Evolutionary conservation across 2,888 invertebrate species (phyloP), one percentile per base, ranked within the genome.

Genomic region (Alloplasta piceator): DNA sequence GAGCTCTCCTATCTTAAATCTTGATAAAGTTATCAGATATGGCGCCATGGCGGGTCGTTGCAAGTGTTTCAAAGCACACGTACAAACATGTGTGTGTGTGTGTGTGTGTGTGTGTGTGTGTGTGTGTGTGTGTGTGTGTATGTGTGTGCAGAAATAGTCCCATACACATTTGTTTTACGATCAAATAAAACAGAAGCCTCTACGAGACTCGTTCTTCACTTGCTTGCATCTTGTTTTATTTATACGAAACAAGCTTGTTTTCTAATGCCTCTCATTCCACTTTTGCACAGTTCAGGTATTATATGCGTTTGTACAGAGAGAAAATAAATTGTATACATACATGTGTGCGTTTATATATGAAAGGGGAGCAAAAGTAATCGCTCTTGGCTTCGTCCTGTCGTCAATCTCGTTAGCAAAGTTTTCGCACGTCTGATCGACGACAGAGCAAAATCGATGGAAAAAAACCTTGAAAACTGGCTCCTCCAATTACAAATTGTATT

Each of bases 21-120:
- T 73, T 58, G 81, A 81, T 81, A 78, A 70, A 78, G 77, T 81
- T 81, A 81, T 81, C 81, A 81, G 81, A 78, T 81, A 81, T 74
- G 81, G 77, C 78, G 81, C 77, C 78, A 71, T 38, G 63, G 74
- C 66, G 46, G 50, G 16, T 80, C 78, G 77, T 66, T 68, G 72
- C 73, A 66, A 58, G n/a, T 58, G 66, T 74, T 81, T 81, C 64
- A 61, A 78, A 64, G 56, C 77, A 46, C 39, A 58, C 68, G 43
- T 38, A 4, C 58, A 50, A 39, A 10, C 56, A 64, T 60, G 0
- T 26, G 6, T 56, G 9, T 36, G 36, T 48, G 43, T 48, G 16
- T 61, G 4, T 10, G 9, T 58, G 48, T 14, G 43, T 50, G 14
- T 50, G 36, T 50, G n/a, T 60, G 0, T 16, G 5, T 56, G 7